A percentile compares a stretch with the other conserved stretches of the same genome.
phyloP scores from a whole-genome alignment of 2,113 vertebrate species.

The Saguinus imperator region DNA sequence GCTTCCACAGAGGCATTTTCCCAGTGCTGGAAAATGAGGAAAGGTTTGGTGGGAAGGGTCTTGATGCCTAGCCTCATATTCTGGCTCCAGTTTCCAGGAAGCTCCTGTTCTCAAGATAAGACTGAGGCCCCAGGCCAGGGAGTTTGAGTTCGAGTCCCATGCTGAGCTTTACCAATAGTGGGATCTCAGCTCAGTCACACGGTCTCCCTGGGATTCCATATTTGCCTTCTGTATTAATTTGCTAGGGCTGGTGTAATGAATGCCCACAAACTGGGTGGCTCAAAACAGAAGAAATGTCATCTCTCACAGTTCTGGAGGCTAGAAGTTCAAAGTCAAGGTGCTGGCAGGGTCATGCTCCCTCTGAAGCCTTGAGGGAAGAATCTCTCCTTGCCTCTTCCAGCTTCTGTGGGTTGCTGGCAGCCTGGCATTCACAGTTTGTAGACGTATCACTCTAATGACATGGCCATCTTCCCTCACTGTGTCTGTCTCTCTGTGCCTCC shows the following conservation, averaged over 20 bases:
- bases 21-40: neutral
- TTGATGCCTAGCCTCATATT: neutral
- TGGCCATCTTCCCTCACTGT: neutral
- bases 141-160: neutral
- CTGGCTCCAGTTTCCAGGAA: neutral
- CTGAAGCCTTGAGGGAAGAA: neutral
- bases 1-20: neutral
- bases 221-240: neutral
- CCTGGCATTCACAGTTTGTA: rapidly evolving
- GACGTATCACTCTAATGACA: rapidly evolving
- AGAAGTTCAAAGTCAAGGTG: neutral
- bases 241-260: neutral
- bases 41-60: neutral
- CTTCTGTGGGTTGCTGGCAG: neutral
- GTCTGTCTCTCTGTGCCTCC: neutral
- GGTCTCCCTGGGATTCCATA: neutral
- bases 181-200: neutral
- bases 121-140: neutral
- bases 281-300: neutral
- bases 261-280: neutral
- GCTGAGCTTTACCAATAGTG: neutral
- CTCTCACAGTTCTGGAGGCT: neutral
- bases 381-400: neutral
- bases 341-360: rapidly evolving
- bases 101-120: neutral